Conservation (phyloP, 2,888 invertebrate genomes). For the Timandra comae region DNA sequence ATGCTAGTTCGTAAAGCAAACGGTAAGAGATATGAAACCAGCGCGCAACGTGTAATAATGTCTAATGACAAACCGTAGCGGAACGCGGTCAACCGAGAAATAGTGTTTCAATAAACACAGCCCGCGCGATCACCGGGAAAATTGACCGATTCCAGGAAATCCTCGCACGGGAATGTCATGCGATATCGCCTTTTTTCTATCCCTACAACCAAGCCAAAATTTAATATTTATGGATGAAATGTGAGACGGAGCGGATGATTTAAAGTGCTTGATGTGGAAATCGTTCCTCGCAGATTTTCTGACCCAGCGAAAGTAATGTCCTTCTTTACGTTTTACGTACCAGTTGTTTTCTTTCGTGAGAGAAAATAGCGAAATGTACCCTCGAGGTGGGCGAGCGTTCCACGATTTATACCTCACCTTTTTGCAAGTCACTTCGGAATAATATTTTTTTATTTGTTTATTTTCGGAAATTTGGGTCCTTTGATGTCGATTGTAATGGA, state of each 20-base stretch:
- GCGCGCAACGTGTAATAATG: slow-evolving; percentile 24
- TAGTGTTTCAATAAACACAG: slow-evolving; percentile 73
- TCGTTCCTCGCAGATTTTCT: slow-evolving; percentile 72
- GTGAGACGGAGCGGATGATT: slow-evolving; percentile 73
- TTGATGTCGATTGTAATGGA: slow-evolving; percentile 64
- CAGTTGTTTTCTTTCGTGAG: slow-evolving; percentile 67
- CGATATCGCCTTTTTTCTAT: slow-evolving; percentile 67
- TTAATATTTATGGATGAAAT: slow-evolving; percentile 76
- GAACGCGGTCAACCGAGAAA: slow-evolving; percentile 61
- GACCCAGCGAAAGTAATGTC: slow-evolving; percentile 72
- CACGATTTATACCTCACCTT: slow-evolving; percentile 63
- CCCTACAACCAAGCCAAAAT: slow-evolving; percentile 62
- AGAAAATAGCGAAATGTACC: slow-evolving; percentile 61
- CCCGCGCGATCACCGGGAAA: slow-evolving; percentile 66
- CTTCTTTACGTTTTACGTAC: slow-evolving; percentile 69
- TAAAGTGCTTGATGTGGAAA: slow-evolving; percentile 74
- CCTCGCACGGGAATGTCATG: slow-evolving; percentile 64
- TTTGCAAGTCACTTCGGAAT: slow-evolving; percentile 56
- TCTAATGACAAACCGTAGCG: slow-evolving; percentile 40
- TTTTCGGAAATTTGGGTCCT: slow-evolving; percentile 65
- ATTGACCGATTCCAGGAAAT: slow-evolving; percentile 72
- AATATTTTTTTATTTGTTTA: slow-evolving; percentile 69
- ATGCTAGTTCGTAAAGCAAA: slow-evolving; percentile 1
- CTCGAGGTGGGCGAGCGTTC: slow-evolving; percentile 57
- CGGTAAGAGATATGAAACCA: background rate